A percentile compares a stretch with the other conserved stretches of the same genome.
Evolutionary conservation across 1,140 invertebrate genomes (phyloP).

Genomic region (Papilio glaucus): DNA sequence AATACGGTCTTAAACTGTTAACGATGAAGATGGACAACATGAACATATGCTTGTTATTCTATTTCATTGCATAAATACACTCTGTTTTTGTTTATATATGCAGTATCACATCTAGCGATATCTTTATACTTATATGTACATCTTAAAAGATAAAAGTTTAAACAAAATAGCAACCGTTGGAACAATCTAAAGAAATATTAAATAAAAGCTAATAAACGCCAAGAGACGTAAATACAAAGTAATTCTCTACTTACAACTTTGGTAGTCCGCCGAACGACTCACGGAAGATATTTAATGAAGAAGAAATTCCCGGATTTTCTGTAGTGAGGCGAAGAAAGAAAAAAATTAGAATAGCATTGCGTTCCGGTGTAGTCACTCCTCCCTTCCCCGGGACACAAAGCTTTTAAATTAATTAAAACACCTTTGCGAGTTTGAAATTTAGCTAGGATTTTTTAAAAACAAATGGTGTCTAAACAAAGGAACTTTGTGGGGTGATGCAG

Average conservation of each 20-base stretch:
- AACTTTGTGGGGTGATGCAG: conserved; percentile 31
- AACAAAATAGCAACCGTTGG: too few relatives aligned
- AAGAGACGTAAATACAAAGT: conserved; percentile 5
- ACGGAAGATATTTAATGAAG: conserved; percentile 37
- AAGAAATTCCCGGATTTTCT: conserved; percentile 26
- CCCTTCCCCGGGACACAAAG: conserved; percentile 52
- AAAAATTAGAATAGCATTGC: conserved; percentile 51
- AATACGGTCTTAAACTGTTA: too few relatives aligned
- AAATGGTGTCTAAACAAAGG: conserved; percentile 47
- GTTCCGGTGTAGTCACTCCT: conserved; percentile 40
- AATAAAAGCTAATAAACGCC: not conserved
- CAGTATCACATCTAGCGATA: too few relatives aligned
- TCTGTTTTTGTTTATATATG: too few relatives aligned
- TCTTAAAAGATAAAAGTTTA: too few relatives aligned
- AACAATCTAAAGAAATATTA: not conserved
- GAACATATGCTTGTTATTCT: too few relatives aligned
- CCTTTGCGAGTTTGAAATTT: conserved; percentile 52
- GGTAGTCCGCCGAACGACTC: not conserved
- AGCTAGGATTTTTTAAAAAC: conserved; percentile 55
- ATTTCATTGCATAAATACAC: too few relatives aligned
- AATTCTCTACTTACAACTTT: conserved; percentile 23
- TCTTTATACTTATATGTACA: too few relatives aligned
- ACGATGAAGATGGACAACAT: too few relatives aligned
- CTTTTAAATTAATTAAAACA: conserved; percentile 70
- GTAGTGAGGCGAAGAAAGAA: conserved; percentile 37